Base-by-base conservation (phyloP, 2,888 invertebrate genomes). In the Cosmia trapezina region DNA sequence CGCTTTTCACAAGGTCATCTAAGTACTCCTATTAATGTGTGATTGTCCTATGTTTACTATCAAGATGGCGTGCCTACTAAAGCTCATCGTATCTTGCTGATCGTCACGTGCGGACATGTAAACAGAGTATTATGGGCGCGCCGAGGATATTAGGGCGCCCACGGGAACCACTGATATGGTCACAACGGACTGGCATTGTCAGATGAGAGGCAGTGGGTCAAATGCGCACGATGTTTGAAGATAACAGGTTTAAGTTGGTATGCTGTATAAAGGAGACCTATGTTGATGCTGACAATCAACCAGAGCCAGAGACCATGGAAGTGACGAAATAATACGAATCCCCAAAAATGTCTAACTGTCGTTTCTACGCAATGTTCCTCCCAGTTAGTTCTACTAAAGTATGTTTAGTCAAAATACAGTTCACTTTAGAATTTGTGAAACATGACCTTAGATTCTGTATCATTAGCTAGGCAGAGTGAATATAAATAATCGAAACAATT, bases 141-240 rank as follows among this genome's bases (percentile, higher is more conserved):
- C 73, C 85, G 84, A 79, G 86, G 85, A 85, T 85, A 84, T 85
- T 84, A 84, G 83, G 73, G 85, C 86, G 86, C 85, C 85, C 85
- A 85, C 85, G 62, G 43, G 37, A 54, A 59, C 17, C 33, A 4
- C 78, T 71, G 73, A 67, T 85, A 84, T 86, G 85, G 85, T 61
- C 76, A 69, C 67, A 76, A 22, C 51, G 11, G 22, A 59, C 62
- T 57, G 63, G 1, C 74, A 54, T 1, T 11, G 9, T 0, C 0
- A 72, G 43, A 0, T 7, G 5, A 0, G 0, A 1, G 1, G 8
- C 70, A 85, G 83, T 22, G 76, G 67, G 49, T 59, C 4, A 41
- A 75, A 22, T 83, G 0, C 2, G 22, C 6, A 68, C 22, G 4
- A 47, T n/a, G n/a, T 3, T 63, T 33, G 9, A 6, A 61, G 9